Percentiles rank a stretch among this genome's conserved stretches.
Evolutionary conservation across 2,888 invertebrate species (phyloP).

Genomic region (Plebejus melissa): DNA sequence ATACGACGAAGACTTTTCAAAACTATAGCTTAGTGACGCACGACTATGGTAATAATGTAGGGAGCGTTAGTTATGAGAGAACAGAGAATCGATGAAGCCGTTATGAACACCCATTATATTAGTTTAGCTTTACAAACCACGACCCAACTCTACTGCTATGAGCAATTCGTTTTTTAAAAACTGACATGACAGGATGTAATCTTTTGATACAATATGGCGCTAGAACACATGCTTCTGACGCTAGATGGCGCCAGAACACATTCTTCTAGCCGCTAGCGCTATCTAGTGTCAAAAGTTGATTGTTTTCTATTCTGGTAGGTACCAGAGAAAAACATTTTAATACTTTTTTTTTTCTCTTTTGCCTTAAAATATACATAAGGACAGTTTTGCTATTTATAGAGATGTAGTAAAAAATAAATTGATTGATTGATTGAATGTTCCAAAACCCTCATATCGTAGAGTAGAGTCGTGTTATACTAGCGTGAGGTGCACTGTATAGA

Average conservation of each 20-base stretch:
- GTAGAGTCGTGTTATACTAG: neutral
- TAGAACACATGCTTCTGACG: too few species aligned
- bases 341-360: too few species aligned
- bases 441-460: neutral
- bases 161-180: neutral
- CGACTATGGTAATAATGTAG: neutral
- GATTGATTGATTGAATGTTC: neutral
- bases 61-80: neutral
- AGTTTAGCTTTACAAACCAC: slow-evolving; percentile 10
- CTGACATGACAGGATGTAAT: too few species aligned
- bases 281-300: too few species aligned
- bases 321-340: too few species aligned
- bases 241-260: too few species aligned
- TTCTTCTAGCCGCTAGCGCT: too few species aligned
- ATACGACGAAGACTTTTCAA: neutral
- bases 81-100: slow-evolving; percentile 46
- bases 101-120: slow-evolving; percentile 65
- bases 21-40: neutral
- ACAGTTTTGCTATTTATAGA: too few species aligned
- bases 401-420: neutral
- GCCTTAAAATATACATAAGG: too few species aligned
- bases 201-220: too few species aligned
- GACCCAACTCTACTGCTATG: neutral
- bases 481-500: slow-evolving; percentile 15
- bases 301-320: too few species aligned